phyloP scores from a whole-genome alignment of 2,797 vertebrate species.

The Gobionotothen gibberifrons region DNA sequence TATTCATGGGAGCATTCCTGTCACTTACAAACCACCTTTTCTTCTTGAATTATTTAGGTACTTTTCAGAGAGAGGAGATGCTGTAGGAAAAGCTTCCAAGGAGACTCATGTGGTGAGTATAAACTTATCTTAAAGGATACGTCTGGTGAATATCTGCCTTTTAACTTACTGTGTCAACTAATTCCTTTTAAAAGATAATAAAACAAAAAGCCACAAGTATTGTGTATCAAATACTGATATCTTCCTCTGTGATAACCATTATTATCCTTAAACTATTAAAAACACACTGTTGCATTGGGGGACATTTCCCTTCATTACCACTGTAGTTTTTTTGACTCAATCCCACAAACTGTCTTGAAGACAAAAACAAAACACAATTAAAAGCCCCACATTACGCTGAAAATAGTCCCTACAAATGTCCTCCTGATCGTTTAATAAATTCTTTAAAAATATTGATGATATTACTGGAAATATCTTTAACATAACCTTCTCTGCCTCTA shows the following conservation, averaged over 20 bases:
- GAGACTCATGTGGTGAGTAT: slow-evolving; percentile 90
- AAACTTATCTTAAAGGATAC: background rate
- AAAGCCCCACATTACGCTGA: too few relatives aligned
- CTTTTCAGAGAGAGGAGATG: slow-evolving; percentile 91
- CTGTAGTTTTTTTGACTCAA: too few relatives aligned
- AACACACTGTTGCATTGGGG: too few relatives aligned
- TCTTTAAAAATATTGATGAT: background rate
- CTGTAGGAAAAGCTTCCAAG: slow-evolving; percentile 93
- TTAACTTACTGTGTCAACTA: background rate
- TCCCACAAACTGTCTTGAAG: too few relatives aligned
- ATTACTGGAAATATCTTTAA: background rate
- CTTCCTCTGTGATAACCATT: background rate
- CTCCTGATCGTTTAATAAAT: too few relatives aligned
- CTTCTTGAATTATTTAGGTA: slow-evolving; percentile 78
- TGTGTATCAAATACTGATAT: background rate
- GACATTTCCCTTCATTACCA: too few relatives aligned
- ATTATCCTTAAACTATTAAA: too few relatives aligned
- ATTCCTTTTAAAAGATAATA: too few relatives aligned
- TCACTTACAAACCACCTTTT: background rate
- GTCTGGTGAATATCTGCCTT: background rate
- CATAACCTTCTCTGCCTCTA: slow-evolving; percentile 44
- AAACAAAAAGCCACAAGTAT: background rate
- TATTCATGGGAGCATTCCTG: too few relatives aligned
- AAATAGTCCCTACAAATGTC: too few relatives aligned
- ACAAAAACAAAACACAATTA: too few relatives aligned